Percentiles rank a stretch among this genome's conserved stretches.
These are phyloP conservation scores for Lontra canadensis DNA, from an alignment of 2,113 vertebrate species.

Conservation along the genomic window DNA sequence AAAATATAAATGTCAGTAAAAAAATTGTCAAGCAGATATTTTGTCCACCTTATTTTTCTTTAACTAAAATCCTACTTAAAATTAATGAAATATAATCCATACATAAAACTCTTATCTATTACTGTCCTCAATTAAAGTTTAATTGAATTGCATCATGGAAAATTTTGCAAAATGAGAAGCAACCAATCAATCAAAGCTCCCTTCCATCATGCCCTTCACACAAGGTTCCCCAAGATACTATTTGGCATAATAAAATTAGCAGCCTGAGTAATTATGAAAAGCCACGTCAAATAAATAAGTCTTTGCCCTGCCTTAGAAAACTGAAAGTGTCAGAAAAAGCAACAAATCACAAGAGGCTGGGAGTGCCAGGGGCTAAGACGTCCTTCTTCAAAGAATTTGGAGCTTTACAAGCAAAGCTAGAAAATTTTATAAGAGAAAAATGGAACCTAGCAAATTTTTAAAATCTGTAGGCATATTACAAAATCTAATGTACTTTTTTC, in stretches of 20 bases:
- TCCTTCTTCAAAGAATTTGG: neutral
- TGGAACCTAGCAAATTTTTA: neutral
- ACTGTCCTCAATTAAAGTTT: slow-evolving; percentile 73
- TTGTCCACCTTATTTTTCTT: slow-evolving; percentile 66
- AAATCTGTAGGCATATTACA: neutral
- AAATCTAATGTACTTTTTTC: neutral
- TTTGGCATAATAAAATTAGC: slow-evolving; percentile 74
- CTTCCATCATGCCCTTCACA: slow-evolving; percentile 52
- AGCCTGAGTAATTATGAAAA: slow-evolving; percentile 66
- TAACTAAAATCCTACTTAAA: slow-evolving; percentile 71
- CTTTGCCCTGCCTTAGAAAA: slow-evolving; percentile 33
- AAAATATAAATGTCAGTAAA: neutral
- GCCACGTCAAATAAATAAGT: slow-evolving; percentile 62
- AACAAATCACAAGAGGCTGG: neutral
- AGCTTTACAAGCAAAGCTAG: neutral
- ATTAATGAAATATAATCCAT: slow-evolving; percentile 65
- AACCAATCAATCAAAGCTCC: slow-evolving; percentile 71
- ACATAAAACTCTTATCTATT: slow-evolving; percentile 68
- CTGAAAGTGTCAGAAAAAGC: slow-evolving; percentile 1
- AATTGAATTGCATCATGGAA: slow-evolving; percentile 66
- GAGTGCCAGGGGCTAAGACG: neutral
- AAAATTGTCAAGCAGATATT: neutral
- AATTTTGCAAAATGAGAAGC: slow-evolving; percentile 67
- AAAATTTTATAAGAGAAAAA: neutral
- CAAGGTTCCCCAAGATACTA: slow-evolving; percentile 54